Conservation (phyloP, 2,113 vertebrate genomes). For the Athene noctua region DNA sequence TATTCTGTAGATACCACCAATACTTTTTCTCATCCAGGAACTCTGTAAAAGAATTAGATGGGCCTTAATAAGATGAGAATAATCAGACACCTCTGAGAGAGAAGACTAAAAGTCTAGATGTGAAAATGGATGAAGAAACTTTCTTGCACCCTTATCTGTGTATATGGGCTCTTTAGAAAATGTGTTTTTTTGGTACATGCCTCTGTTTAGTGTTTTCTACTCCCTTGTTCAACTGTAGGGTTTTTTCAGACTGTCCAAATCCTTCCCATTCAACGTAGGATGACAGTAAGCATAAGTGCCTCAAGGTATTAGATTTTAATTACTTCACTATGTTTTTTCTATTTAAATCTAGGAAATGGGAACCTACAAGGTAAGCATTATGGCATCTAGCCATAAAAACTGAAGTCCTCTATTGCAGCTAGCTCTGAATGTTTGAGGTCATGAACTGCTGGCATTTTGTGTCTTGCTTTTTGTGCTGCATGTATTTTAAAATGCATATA, state of each 20-base stretch:
- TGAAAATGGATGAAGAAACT: not conserved
- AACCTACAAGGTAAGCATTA: not conserved
- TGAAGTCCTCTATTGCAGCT: not conserved
- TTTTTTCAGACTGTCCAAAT: not conserved
- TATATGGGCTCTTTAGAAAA: not conserved
- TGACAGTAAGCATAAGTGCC: not conserved
- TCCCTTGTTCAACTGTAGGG: not conserved
- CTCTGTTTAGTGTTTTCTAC: not conserved
- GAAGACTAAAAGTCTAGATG: not conserved
- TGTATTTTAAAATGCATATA: not conserved
- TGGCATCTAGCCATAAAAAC: not conserved
- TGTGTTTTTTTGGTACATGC: not conserved
- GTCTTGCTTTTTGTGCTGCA: not conserved
- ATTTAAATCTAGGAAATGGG: not conserved
- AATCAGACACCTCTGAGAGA: not conserved
- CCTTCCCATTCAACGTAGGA: not conserved
- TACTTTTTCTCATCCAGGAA: not conserved
- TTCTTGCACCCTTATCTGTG: not conserved
- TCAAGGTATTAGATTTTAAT: not conserved
- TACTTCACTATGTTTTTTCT: not conserved
- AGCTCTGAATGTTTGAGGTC: not conserved
- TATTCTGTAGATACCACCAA: not conserved
- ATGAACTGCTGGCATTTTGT: not conserved
- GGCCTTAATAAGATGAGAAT: not conserved
- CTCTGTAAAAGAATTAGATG: not conserved